These are phyloP conservation scores for Exocentrus adspersus DNA, from an alignment of 2,888 invertebrate genomes.

Conservation along the genomic window DNA sequence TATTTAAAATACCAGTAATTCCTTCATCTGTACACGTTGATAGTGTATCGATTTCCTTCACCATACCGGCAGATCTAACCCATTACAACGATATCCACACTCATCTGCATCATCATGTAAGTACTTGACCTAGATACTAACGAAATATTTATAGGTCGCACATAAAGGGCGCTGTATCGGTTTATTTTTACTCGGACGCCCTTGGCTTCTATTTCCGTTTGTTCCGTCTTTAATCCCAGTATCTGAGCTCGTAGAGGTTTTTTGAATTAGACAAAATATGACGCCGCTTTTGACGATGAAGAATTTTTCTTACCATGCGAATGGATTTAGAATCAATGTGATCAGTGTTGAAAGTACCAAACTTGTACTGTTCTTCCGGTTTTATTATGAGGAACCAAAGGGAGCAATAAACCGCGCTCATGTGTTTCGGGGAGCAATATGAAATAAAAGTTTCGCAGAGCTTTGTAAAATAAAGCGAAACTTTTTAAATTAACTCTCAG, in stretches of 20 bases:
- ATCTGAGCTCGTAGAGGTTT: too few species aligned
- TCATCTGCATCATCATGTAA: neutral
- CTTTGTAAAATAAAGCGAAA: neutral
- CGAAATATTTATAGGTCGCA: conserved; percentile 1
- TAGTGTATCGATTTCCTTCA: neutral
- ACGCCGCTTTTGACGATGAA: too few species aligned
- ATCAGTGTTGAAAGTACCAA: neutral
- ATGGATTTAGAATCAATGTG: too few species aligned
- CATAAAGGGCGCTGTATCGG: neutral
- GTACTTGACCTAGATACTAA: neutral
- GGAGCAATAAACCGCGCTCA: neutral
- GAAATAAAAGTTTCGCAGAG: neutral
- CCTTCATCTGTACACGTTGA: too few species aligned
- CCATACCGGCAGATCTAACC: neutral
- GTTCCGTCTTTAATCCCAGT: too few species aligned
- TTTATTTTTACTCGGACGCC: neutral
- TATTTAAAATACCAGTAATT: too few species aligned
- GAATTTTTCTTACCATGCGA: too few species aligned
- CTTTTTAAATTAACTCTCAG: neutral
- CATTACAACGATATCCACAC: neutral
- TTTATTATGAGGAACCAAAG: neutral
- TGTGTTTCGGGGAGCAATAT: neutral
- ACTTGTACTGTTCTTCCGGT: neutral
- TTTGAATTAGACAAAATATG: too few species aligned
- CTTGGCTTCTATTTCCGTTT: neutral